Conservation (phyloP, 2,888 invertebrate species). For the Galerucella nymphaeae region DNA sequence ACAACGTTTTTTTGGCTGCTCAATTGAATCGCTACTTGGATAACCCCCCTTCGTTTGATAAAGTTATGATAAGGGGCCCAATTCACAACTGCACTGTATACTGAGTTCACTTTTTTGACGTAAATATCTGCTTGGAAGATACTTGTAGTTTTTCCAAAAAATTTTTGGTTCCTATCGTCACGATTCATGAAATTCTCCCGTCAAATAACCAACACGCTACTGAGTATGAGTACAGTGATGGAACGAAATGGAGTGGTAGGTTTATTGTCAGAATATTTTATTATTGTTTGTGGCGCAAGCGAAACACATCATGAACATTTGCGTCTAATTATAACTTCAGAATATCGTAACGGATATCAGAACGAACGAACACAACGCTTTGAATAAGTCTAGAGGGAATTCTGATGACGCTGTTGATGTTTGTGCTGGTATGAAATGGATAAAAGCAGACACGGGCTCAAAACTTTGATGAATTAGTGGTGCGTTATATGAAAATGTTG, state of each 20-base stretch:
- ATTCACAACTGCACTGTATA: too few relatives aligned
- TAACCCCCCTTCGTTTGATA: too few relatives aligned
- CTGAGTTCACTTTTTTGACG: too few relatives aligned
- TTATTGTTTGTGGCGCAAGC: conserved; percentile 45
- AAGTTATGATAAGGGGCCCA: too few relatives aligned
- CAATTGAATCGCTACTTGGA: too few relatives aligned
- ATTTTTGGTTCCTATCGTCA: too few relatives aligned
- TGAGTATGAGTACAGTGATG: conserved; percentile 19
- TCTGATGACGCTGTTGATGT: conserved; percentile 17
- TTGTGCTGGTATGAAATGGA: conserved; percentile 22
- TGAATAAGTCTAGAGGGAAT: conserved; percentile 37
- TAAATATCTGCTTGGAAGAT: too few relatives aligned
- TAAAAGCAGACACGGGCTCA: conserved; percentile 24
- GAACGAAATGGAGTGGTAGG: conserved; percentile 33
- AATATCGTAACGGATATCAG: conserved; percentile 40
- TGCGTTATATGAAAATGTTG: too few relatives aligned
- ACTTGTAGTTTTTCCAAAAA: too few relatives aligned
- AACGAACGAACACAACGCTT: conserved; percentile 30
- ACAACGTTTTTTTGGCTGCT: too few relatives aligned
- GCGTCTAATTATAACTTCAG: conserved; percentile 46
- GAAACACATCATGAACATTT: conserved; percentile 44
- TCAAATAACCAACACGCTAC: conserved; percentile 13
- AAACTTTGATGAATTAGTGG: neutral
- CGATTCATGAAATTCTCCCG: too few relatives aligned
- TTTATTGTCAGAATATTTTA: conserved; percentile 40